Percentiles rank a stretch among this genome's conserved stretches.
Evolutionary conservation across 2,888 invertebrate species (phyloP).

Genomic region (Criorhina ranunculi): DNA sequence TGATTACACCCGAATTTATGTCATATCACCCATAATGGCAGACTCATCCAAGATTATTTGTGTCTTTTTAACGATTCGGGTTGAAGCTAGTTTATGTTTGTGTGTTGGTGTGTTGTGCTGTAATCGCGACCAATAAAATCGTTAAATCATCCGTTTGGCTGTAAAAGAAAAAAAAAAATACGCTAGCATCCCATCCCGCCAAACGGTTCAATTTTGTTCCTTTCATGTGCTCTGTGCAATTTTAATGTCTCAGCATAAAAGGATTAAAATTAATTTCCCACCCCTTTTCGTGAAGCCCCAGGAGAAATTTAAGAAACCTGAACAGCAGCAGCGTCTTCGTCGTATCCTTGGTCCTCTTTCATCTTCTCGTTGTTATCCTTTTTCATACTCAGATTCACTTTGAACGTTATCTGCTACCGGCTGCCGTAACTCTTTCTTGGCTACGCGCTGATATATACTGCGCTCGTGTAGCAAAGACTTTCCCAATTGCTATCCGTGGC

Average conservation of each 20-base stretch:
- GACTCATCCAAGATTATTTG: constrained; percentile 31
- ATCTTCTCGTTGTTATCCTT: constrained; percentile 53
- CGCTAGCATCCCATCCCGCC: not conserved
- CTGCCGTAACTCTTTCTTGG: constrained; percentile 45
- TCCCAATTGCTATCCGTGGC: constrained; percentile 37
- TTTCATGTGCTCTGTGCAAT: constrained; percentile 37
- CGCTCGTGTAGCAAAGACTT: not conserved
- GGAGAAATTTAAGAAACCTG: constrained; percentile 63
- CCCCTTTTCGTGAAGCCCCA: constrained; percentile 29
- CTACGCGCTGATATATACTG: not conserved
- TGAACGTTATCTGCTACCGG: constrained; percentile 48
- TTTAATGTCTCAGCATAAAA: constrained; percentile 60
- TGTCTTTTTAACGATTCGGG: constrained; percentile 15
- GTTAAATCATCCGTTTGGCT: constrained; percentile 34
- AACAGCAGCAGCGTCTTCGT: constrained; percentile 34
- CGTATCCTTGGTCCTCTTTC: constrained; percentile 17
- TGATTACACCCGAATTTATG: constrained; percentile 29
- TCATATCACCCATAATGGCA: constrained; percentile 9
- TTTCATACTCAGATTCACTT: constrained; percentile 56
- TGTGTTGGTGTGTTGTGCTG: not conserved
- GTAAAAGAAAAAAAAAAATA: constrained; percentile 5
- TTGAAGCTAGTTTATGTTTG: constrained; percentile 17
- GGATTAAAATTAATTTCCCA: constrained; percentile 65
- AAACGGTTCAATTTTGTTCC: constrained; percentile 9
- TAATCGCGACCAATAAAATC: constrained; percentile 46